Conservation (phyloP, 2,888 invertebrate genomes). For the Oxycera nigricornis region DNA sequence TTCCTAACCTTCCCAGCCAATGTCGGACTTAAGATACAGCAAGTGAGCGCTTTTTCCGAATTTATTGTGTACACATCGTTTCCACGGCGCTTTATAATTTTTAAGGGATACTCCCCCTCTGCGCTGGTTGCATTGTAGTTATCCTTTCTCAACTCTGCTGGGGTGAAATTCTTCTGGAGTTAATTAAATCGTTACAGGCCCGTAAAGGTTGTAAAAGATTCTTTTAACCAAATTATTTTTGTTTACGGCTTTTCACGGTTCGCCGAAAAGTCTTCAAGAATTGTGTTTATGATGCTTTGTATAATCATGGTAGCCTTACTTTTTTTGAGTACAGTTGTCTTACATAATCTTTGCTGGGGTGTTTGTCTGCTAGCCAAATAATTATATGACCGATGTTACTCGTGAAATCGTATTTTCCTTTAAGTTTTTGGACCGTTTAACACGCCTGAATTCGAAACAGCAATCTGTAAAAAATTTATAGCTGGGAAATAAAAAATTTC, state of each 20-base stretch:
- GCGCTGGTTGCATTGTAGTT: background rate
- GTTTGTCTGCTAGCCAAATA: too few relatives aligned
- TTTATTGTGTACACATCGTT: background rate
- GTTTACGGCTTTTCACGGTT: conserved; percentile 31
- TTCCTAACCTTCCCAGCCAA: background rate
- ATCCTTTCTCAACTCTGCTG: background rate
- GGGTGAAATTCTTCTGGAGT: conserved; percentile 33
- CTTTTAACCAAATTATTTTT: conserved; percentile 38
- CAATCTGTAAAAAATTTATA: too few relatives aligned
- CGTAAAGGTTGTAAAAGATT: conserved; percentile 38
- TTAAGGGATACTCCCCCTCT: background rate
- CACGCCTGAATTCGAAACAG: too few relatives aligned
- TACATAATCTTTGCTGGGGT: too few relatives aligned
- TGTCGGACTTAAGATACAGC: background rate
- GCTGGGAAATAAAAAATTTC: too few relatives aligned
- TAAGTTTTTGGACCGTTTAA: too few relatives aligned
- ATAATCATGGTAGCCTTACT: too few relatives aligned
- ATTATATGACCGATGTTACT: too few relatives aligned
- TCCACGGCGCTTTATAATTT: background rate
- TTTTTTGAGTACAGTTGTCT: too few relatives aligned
- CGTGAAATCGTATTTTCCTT: too few relatives aligned
- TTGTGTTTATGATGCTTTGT: too few relatives aligned
- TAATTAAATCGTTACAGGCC: conserved; percentile 44
- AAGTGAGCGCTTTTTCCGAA: background rate
- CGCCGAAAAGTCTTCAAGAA: too few relatives aligned